Evolutionary conservation across 1,140 invertebrate species (phyloP), one percentile per base, ranked within the genome.

Genomic region (Aphaenogaster rudis): DNA sequence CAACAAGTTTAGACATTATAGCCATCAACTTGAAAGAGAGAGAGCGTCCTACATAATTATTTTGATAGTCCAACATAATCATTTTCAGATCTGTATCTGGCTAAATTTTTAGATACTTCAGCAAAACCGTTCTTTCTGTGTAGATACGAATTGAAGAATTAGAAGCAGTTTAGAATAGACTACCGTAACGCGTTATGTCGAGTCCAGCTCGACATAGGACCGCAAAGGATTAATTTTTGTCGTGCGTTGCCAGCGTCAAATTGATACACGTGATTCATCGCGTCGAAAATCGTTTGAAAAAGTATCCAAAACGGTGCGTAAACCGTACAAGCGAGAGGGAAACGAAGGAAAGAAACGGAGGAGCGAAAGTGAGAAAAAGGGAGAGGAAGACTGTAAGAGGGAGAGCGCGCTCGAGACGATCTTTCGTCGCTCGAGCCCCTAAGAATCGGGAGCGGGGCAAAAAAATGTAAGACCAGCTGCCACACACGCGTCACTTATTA

Each of bases 401-500:
- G 28, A 11, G 71, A 69, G 67, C 88, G 81, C 74, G 85, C 80
- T 80, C 86, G 64, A 74, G 85, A 57, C 59, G 86, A 90, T 90
- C 90, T 91, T 92, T 93, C 92, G 91, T 92, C 91, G 90, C 82
- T 91, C 87, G 85, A 90, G 88, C 81, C 90, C 66, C 78, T 86
- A 88, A 93, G 89, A 92, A 93, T 90, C 87, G 91, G 86, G 88
- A 87, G 80, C 71, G 21, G 48, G 39, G 78, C 54, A 63, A 93
- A 93, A 94, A 94, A 94, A 91, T 87, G 88, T 92, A 82, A 93
- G 92, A 92, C 90, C 93, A 94, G 93, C 93, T 94, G 93, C 92
- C 92, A 92, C 92, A 94, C 93, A 94, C 93, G 93, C 93, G 93
- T 93, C 93, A 93, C 88, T 93, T 93, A 93, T 92, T 93, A 93